A percentile compares a stretch with the other conserved stretches of the same genome.
Conservation (phyloP, 1,140 invertebrate species). For the Drosophila nigromelanica region DNA sequence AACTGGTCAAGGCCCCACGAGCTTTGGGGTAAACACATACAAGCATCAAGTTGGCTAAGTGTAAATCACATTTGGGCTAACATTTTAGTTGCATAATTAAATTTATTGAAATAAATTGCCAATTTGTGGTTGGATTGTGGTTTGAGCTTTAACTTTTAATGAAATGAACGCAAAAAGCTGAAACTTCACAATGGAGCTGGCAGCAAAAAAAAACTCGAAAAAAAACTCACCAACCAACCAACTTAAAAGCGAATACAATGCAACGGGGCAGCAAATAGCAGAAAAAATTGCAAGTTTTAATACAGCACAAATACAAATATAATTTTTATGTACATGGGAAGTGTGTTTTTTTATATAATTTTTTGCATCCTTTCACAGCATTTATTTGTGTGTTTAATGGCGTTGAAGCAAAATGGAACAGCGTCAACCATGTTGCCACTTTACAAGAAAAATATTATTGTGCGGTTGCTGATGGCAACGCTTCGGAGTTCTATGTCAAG, state of each 20-base stretch:
- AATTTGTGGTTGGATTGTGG: constrained; percentile 49
- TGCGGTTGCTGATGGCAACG: constrained; percentile 33
- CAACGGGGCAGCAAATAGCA: constrained; percentile 14
- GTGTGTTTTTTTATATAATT: constrained; percentile 2
- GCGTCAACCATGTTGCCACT: constrained; percentile 59
- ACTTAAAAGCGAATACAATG: constrained; percentile 13
- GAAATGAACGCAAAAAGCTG: constrained; percentile 41
- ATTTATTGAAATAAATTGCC: constrained; percentile 79
- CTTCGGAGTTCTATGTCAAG: constrained; percentile 38
- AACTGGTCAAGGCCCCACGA: constrained; percentile 36
- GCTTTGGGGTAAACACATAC: constrained; percentile 15
- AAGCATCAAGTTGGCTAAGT: constrained; percentile 9
- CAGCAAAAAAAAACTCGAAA: constrained; percentile 32
- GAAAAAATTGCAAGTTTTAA: constrained; percentile 36
- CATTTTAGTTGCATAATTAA: constrained; percentile 62
- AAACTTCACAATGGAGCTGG: constrained; percentile 45
- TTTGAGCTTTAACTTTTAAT: constrained; percentile 64
- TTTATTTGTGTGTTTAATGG: constrained; percentile 59
- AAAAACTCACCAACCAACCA: constrained; percentile 3
- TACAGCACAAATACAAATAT: constrained; percentile 32
- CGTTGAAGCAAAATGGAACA: constrained; percentile 45
- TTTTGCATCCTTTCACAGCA: not conserved
- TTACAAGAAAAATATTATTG: constrained; percentile 53
- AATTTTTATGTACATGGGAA: constrained; percentile 25
- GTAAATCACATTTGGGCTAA: constrained; percentile 38